A percentile compares a stretch with the other conserved stretches of the same genome.
These are phyloP conservation scores for Cephus pulcher DNA, from an alignment of 2,888 invertebrate species.

Conservation along the genomic window DNA sequence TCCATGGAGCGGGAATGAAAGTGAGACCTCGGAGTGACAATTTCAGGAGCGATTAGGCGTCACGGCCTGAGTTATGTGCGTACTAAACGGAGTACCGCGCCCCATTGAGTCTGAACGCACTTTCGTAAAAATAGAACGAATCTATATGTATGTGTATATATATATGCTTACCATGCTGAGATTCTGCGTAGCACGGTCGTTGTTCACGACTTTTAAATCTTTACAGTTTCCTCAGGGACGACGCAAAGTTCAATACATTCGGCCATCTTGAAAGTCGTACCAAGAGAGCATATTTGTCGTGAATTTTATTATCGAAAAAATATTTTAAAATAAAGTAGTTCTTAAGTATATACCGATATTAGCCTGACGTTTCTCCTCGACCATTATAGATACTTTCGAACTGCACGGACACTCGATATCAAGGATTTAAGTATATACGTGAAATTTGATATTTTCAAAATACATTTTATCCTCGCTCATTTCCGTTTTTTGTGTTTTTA, in stretches of 20 bases:
- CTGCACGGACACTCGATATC: neutral
- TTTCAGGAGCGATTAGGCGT: slow-evolving; percentile 65
- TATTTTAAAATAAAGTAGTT: neutral
- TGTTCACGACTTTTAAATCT: neutral
- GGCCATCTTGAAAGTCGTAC: neutral
- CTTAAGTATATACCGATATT: neutral
- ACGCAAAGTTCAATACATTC: neutral
- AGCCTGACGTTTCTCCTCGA: neutral
- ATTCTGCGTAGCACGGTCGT: neutral
- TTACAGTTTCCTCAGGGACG: neutral
- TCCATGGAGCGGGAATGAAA: slow-evolving; percentile 35
- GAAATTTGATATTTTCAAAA: neutral
- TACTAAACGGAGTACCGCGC: slow-evolving; percentile 58
- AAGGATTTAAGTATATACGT: neutral
- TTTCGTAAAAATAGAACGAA: slow-evolving; percentile 58
- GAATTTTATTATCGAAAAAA: neutral
- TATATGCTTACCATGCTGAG: neutral
- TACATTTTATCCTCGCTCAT: no score
- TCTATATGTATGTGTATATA: neutral
- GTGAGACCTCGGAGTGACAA: slow-evolving; percentile 61
- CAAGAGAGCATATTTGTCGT: neutral
- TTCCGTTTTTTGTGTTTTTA: neutral
- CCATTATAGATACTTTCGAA: neutral
- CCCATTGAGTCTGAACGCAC: slow-evolving; percentile 52
- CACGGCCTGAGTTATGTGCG: slow-evolving; percentile 61